Conservation (phyloP, 1,140 invertebrate genomes). For the Drosophila ercepeae region DNA sequence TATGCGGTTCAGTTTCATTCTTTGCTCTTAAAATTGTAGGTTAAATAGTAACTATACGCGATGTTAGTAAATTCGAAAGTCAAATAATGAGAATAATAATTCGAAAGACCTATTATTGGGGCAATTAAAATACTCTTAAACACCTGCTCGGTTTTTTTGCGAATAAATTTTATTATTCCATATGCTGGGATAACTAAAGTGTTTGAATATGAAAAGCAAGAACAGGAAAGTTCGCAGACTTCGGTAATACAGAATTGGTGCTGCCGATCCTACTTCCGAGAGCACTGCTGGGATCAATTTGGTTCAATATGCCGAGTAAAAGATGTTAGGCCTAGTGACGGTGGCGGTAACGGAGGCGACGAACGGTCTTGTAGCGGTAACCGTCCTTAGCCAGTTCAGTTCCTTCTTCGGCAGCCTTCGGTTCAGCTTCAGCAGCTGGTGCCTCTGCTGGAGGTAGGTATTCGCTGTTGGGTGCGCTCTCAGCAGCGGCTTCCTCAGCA, state of each 20-base stretch:
- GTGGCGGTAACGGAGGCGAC: slow-evolving; percentile 71
- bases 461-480: slow-evolving; percentile 56
- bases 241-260: too few relatives aligned
- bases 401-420: slow-evolving; percentile 53
- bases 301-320: slow-evolving; percentile 59
- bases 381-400: slow-evolving; percentile 74
- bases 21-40: too few relatives aligned
- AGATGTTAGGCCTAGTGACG: slow-evolving; percentile 53
- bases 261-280: background rate
- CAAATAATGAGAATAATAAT: too few relatives aligned
- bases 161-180: slow-evolving; percentile 79
- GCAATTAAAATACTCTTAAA: slow-evolving; percentile 67
- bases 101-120: too few relatives aligned
- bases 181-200: slow-evolving; percentile 46
- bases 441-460: slow-evolving; percentile 69
- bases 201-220: slow-evolving; percentile 23
- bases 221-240: background rate
- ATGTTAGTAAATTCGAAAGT: too few relatives aligned
- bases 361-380: slow-evolving; percentile 79
- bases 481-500: slow-evolving; percentile 44
- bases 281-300: slow-evolving; percentile 78
- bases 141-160: slow-evolving; percentile 36
- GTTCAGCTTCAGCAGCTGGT: slow-evolving; percentile 23
- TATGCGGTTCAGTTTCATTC: too few relatives aligned
- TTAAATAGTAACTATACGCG: too few relatives aligned